Base-by-base conservation (phyloP, 2,888 invertebrate genomes). In the Drosophila ezoana region DNA sequence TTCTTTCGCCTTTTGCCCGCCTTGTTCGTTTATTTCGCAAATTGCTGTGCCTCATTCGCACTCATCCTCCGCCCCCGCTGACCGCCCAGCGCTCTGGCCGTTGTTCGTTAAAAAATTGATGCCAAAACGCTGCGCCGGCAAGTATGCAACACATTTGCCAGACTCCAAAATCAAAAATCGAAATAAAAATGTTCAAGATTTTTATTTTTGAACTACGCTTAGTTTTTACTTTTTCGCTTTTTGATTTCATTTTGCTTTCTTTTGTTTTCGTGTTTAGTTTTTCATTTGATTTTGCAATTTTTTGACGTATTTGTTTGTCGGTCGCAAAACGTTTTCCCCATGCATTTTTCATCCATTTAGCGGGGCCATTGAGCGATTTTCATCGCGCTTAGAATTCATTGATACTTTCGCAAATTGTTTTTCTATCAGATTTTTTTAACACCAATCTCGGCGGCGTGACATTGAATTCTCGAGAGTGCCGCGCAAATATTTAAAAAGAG, bases 271-370 rank as follows among this genome's bases (percentile, higher is more conserved):
- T 32, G 58, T 60, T 49, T 47, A 38, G 61, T 58, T 49, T 49
- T 51, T 41, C 3, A 8, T 14, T n/a, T 33, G 41, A 48, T 60
- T 38, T 56, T 71, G 23, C 20, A 18, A 37, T 61, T 79, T 75
- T 75, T 56, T 57, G 59, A 51, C 54, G 54, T 57, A 54, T 76
- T 54, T 70, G 66, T 73, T 69, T 79, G 79, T 56, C 58, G 63
- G 77, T 83, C 88, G 62, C 86, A 72, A 87, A 83, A 63, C 88
- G 83, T 44, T 83, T 88, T 83, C 67, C 8, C 71, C 53, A 88
- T 83, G 88, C 62, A 88, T 83, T 88, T 83, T 83, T 83, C 83
- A 83, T 72, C 65, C 83, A 79, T 87, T 86, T 82, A 87, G 74
- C 71, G 74, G 18, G 53, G 65, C 68, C 60, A 83, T 82, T 79